Base-by-base conservation (phyloP, 2,888 invertebrate species). In the Lepidochitona cinerea region DNA sequence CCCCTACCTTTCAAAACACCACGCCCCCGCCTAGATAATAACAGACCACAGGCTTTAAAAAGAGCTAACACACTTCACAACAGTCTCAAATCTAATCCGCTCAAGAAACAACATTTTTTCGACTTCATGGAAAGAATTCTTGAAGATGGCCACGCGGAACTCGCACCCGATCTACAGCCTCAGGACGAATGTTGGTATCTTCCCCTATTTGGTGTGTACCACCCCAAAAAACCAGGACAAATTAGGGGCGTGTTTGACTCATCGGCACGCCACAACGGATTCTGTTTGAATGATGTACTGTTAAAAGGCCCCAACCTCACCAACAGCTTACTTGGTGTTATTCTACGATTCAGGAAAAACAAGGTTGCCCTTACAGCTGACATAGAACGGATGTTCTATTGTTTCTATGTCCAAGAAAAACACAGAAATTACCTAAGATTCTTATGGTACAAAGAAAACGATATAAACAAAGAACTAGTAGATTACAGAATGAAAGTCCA, bases 261-360 rank as follows among this genome's bases (percentile, higher is more conserved):
- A 0, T 78, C 68, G 14, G 70, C 52, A 14, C 14, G 64, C 33
- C 37, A 37, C 35, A n/a, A 75, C 26, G 75, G 71, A 5, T 35
- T 74, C 7, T 75, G 71, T 26, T 53, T 79, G 23, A 80, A 79
- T 53, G 52, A 70, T 41, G 32, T 70, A 14, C 53, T 80, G 23
- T 66, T 80, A 37, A 76, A 67, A 9, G 77, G 80, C 4, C 80
- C 79, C 9, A 75, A 80, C 53, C 49, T 75, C 26, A 74, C 71
- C 1, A 80, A 80, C 66, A 75, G 68, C 41, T 66, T 80, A 9
- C 26, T 77, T 37, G 77, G 77, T 12, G 65, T 79, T 32, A 59
- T 80, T 1, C 26, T 76, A n/a, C 59, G 79, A 9, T 80, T 80
- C 66, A 67, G 80, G n/a, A 52, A 53, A 64, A 67, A 80, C 37